Base-by-base conservation (phyloP, 2,797 vertebrate species). In the Cirrhinus molitorella region DNA sequence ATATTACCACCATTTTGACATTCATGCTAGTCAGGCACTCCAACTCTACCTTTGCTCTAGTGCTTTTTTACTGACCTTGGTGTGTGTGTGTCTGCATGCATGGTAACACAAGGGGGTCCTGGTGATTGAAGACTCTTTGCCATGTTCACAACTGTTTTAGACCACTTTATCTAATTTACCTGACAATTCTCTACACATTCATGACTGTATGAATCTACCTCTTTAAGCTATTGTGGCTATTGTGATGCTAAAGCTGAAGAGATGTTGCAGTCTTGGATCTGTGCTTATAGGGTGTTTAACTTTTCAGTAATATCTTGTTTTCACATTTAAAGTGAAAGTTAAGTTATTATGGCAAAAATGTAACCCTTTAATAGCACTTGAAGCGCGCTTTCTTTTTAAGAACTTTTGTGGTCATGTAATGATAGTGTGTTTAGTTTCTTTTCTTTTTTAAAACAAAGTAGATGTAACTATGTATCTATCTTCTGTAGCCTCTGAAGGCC, bases 41-140 rank as follows among this genome's bases (percentile, higher is more conserved):
- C 6, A 43, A 31, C 47, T 73, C 57, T 73, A 53, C 55, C 75
- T 84, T 79, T 79, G 76, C 67, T 84, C 68, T 23, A 80, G 49
- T 55, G 59, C 59, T 79, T 43, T 59, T 86, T 70, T 49, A 40
- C 28, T 74, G 85, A 86, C 85, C 85, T 86, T 86, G 80, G 71
- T 66, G 28, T 70, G 28, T 71, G 37, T 55, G 47, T 55, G 81
- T n/a, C n/a, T n/a, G n/a, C 40, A 59, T 31, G 67, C 43, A 51
- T 67, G 37, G 73, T 70, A 55, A 68, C 68, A 49, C 13, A 74
- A 43, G 79, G 16, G 47, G 55, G 67, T 72, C 47, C 55, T 63
- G 55, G 31, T 79, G 74, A 25, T 31, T 31, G 4, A 31, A 31
- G 31, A 25, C 25, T 84, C 21, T 73, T 61, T 81, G 55, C 74